Base-by-base conservation (phyloP, 2,888 invertebrate species). In the Lordiphosa andalusiaca region DNA sequence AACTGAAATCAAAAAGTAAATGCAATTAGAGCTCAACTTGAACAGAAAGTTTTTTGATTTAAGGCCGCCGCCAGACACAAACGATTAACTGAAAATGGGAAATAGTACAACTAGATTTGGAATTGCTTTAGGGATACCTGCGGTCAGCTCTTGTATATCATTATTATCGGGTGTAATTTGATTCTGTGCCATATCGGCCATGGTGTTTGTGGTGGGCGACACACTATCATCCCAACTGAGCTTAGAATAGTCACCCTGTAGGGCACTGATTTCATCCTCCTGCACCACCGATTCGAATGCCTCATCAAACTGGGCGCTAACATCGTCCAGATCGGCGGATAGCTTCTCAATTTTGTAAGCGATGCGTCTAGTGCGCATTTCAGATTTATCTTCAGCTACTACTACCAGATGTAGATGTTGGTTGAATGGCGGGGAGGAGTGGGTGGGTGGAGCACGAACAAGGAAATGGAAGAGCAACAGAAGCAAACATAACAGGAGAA, bases 171-270 rank as follows among this genome's bases (percentile, higher is more conserved):
- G 89, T 40, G 90, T 90, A 57, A 80, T 72, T 53, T 85, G 80
- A 74, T 73, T 88, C 67, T 86, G 86, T 58, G 86, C 89, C 75
- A 88, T 74, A 69, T 89, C 90, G 71, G 86, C 89, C 73, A 87
- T 74, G 42, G 87, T 88, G 71, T 87, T 88, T 42, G 88, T 89
- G 19, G 87, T 88, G 39, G 87, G 86, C 33, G 89, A 89, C 40
- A 88, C 74, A 70, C 89, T 90, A 70, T 89, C 89, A 52, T 89
- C 89, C 89, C 90, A 89, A 87, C 89, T 90, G 57, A 90, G 87
- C 84, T 90, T 90, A 12, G 90, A 89, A 69, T 88, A 90, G 40
- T 90, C 89, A 55, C 83, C 87, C 80, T 90, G 90, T 47, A 90
- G 76, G 63, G 84, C 85, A 73, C 87, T 89, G 50, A 90, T 84